Evolutionary conservation across 2,888 invertebrate species (phyloP), one percentile per base, ranked within the genome.

Genomic region (Perdita meconis): DNA sequence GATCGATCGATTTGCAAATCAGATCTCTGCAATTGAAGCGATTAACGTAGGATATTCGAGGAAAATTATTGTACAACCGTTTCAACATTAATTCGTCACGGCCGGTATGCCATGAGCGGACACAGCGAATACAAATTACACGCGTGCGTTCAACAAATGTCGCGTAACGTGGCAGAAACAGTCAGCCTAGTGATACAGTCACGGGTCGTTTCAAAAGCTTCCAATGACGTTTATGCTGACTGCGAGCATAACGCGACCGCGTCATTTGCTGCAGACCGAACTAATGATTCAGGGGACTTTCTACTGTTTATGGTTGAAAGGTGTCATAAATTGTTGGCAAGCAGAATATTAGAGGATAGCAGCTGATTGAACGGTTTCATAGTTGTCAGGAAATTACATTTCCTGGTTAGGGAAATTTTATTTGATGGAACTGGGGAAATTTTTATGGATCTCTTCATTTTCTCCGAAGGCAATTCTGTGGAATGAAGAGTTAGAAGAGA

Each of bases 81-180:
- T 19, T 22, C 19, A 16, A 47, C 47, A 16, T 19, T 19, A 30
- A 8, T 44, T 44, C 44, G 44, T 2, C 19, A n/a, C 44, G 19
- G 44, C 19, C 8, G 16, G 6, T 13, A 8, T 12, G 6, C 13
- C 22, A 19, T 19, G 19, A n/a, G 60, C 10, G 10, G 42, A 56
- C 44, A 65, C 53, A 36, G n/a, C n/a, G 42, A 56, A 34, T 24
- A 56, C 42, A 57, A 56, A 70, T 73, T 51, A 34, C 34, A 10
- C 26, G 22, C 1, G 36, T n/a, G 44, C 50, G 38, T 40, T 40
- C 22, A 50, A 63, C 63, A 80, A 73, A 67, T 42, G 63, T 57
- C 63, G 36, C 51, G 51, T 60, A 65, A 42, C 60, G 51, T 5
- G 8, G 30, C 24, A 60, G 80, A 10, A 80, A 70, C 57, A 67